phyloP scores from a whole-genome alignment of 2,113 vertebrate species.

The Coracopsis vasa region DNA sequence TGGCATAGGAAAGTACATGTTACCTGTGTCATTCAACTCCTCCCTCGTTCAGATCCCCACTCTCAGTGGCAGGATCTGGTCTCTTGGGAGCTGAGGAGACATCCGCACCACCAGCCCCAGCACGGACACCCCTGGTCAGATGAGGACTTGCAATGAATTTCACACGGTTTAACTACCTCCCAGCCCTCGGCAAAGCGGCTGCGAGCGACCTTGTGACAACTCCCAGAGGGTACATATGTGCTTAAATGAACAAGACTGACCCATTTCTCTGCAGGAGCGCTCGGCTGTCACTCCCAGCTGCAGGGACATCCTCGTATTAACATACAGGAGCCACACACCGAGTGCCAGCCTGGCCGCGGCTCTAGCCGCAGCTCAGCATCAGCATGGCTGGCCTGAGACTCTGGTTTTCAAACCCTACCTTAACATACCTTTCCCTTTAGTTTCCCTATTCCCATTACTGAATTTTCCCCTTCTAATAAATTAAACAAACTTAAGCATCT shows the following conservation, averaged over 20 bases:
- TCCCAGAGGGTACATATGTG: neutral
- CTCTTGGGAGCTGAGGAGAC: neutral
- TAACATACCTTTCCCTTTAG: neutral
- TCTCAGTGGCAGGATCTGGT: fast-evolving
- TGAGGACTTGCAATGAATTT: neutral
- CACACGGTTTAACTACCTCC: neutral
- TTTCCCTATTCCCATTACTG: neutral
- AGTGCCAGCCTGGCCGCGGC: neutral
- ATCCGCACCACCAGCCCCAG: neutral
- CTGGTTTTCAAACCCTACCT: neutral
- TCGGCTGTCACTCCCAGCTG: neutral
- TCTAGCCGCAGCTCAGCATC: neutral
- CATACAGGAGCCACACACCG: neutral
- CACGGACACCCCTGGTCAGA: neutral
- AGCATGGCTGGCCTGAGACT: fast-evolving
- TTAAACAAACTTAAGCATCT: neutral
- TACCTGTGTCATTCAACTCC: neutral
- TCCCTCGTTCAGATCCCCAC: neutral
- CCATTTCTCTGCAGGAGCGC: neutral
- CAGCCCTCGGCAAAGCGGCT: neutral
- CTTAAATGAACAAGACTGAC: neutral
- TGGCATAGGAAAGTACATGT: neutral
- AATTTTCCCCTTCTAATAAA: neutral
- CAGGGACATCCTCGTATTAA: neutral
- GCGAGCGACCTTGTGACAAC: neutral